These are phyloP conservation scores for Lycia hirtaria DNA, from an alignment of 2,888 invertebrate genomes.

Conservation along the genomic window DNA sequence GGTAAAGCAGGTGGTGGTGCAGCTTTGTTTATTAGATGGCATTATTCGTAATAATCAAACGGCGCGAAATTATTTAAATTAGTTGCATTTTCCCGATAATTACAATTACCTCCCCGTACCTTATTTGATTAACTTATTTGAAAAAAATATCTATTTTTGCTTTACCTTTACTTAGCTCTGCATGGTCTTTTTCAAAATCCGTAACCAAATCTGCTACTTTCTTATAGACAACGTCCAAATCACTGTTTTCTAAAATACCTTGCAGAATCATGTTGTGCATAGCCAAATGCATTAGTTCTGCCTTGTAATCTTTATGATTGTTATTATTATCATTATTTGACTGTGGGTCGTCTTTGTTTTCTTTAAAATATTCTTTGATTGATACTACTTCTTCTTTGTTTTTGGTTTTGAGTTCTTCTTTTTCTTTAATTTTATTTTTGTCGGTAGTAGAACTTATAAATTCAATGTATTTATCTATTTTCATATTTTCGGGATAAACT, in stretches of 20 bases:
- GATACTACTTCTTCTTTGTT: neutral
- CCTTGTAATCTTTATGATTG: slow-evolving; percentile 31
- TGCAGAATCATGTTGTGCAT: slow-evolving; percentile 67
- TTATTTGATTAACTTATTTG: too few relatives aligned
- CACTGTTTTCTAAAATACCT: slow-evolving; percentile 65
- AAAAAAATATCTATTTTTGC: neutral
- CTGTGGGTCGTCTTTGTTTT: slow-evolving; percentile 22
- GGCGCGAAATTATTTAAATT: too few relatives aligned
- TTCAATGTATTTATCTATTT: neutral
- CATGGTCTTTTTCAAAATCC: slow-evolving; percentile 37
- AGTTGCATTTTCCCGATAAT: too few relatives aligned
- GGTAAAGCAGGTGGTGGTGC: too few relatives aligned
- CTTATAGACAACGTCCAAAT: slow-evolving; percentile 60
- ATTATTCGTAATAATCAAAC: too few relatives aligned
- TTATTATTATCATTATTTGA: slow-evolving; percentile 5
- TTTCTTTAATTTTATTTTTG: slow-evolving; percentile 18
- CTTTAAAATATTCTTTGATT: neutral
- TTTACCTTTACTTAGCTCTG: slow-evolving; percentile 33
- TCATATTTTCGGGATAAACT: neutral
- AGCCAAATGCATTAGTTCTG: slow-evolving; percentile 60
- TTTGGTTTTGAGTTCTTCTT: neutral
- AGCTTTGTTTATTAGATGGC: too few relatives aligned
- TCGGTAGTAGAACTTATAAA: slow-evolving; percentile 4
- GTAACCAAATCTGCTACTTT: slow-evolving; percentile 47
- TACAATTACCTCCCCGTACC: too few relatives aligned